Base-by-base conservation (phyloP, 92 coral and sea anemone species). In the Galaxea fascicularis region DNA sequence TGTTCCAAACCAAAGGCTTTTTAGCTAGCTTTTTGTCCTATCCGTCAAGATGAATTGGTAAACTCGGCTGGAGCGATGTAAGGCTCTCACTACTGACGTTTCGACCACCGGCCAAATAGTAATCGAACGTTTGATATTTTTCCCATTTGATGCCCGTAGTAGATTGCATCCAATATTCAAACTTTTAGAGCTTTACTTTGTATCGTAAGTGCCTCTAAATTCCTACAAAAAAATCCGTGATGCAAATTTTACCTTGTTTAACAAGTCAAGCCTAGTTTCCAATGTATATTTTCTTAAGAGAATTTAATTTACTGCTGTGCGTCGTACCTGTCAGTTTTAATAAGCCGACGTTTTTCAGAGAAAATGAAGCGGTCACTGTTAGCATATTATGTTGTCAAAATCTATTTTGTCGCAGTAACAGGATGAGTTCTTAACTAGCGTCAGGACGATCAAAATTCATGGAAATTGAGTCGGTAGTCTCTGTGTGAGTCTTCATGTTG, bases 381-480 rank as follows among this genome's bases (percentile, higher is more conserved):
- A 25, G 26, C 4, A 39, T 56, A 56, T 82, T 70, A 44, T 69
- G 58, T 81, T 81, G 86, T 41, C 78, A 57, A 70, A 82, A 44
- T 70, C 70, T 39, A 70, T 82, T 82, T 70, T n/a, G 69, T 82
- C 57, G 70, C 18, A 82, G 51, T 82, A 69, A 82, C 78, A 24
- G 86, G 78, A 81, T 69, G 67, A 57, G 31, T 25, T 70, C 70
- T 56, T 56, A 79, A 65, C 54, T 29, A 31, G 64, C 60, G 16
- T 65, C 35, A 35, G 70, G 86, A 66, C 78, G 41, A 35, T 70
- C 15, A 71, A 70, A 82, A 70, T 71, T 68, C 41, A 22, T 59
- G 31, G 21, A 82, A 82, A 54, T 70, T 56, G 68, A 82, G 78
- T 81, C 85, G 85, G 85, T 24, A 18, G 20, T 51, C 74, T 79